Base-by-base conservation (phyloP, 2,797 vertebrate genomes). In the Orientallactaga sibirica region DNA sequence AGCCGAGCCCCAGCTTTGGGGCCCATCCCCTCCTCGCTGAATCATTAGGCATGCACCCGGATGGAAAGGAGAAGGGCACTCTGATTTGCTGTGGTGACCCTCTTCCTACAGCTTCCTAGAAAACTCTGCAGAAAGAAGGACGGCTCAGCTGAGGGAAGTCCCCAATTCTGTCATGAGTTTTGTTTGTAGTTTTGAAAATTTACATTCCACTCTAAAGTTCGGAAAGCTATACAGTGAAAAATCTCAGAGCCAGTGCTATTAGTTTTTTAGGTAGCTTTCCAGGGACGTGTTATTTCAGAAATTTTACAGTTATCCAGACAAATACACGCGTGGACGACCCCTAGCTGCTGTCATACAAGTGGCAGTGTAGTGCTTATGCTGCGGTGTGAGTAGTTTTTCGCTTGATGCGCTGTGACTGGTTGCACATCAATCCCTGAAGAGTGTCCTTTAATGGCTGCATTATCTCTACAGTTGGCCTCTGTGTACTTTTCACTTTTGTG, bases 171-270 rank as follows among this genome's bases (percentile, higher is more conserved):
- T 5, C 41, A 9, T 70, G 29, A 27, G 52, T 80, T 90, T 70
- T 52, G 64, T 43, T 82, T 64, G 43, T 41, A 77, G 14, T 83
- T 88, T 77, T 76, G 20, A 90, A 70, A 77, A 41, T 87, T 89
- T 85, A 29, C 29, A 88, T 92, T 94, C 74, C 27, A 24, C 67
- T 90, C 92, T 75, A 71, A 91, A 90, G 68, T 89, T 94, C 67
- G 75, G 62, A 86, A 90, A 78, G 5, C 64, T 61, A 11, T 66
- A 27, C 0, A 27, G 55, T 48, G 48, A 79, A 62, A 92, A 90
- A n/a, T 22, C 1, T 24, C 25, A 55, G 67, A 75, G 41, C 22
- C 22, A 67, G n/a, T 24, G 24, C 37, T 27, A 77, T 7, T 8
- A 2, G 5, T 90, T 92, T 95, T 74, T 68, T 18, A 5, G 8